Percentiles rank a stretch among this genome's conserved stretches.
Evolutionary conservation across 2,113 vertebrate genomes (phyloP).

Genomic region (Actenoides hombroni): DNA sequence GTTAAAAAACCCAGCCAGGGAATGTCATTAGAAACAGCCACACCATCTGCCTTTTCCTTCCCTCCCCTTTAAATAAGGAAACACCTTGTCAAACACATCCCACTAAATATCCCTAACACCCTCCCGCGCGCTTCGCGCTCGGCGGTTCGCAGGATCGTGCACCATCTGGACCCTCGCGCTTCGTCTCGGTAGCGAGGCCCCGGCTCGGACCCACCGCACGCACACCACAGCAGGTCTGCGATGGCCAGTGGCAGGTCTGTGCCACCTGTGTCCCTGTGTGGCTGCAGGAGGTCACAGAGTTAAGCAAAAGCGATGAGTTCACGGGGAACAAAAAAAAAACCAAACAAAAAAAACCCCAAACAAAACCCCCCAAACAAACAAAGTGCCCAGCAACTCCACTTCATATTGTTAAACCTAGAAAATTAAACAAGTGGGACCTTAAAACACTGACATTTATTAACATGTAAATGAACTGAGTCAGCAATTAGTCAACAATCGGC

Average conservation of each 20-base stretch:
- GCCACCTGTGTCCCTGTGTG: rapidly evolving
- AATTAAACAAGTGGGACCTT: constrained; percentile 21
- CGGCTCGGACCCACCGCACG: not conserved
- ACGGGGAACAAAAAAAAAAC: too few species aligned
- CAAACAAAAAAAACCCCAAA: too few species aligned
- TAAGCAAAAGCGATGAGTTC: not conserved
- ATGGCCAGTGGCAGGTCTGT: not conserved
- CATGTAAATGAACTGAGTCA: constrained; percentile 64
- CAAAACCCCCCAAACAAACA: too few species aligned
- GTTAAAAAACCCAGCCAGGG: constrained; percentile 56
- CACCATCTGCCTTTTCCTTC: constrained; percentile 57
- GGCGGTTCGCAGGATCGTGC: constrained; percentile 35
- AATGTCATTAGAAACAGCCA: constrained; percentile 66
- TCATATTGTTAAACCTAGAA: not conserved
- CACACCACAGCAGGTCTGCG: rapidly evolving
- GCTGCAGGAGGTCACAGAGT: not conserved
- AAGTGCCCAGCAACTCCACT: not conserved
- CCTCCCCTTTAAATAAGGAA: constrained; percentile 64
- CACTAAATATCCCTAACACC: constrained; percentile 62
- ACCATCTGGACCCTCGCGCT: constrained; percentile 36
- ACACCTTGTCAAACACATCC: constrained; percentile 71
- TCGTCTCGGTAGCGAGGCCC: rapidly evolving
- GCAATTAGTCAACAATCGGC: constrained; percentile 59
- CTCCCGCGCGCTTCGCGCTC: constrained; percentile 10
- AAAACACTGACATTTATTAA: constrained; percentile 52